These are phyloP conservation scores for Macropus fuliginosus DNA, from an alignment of 2,797 vertebrate species.

Conservation along the genomic window DNA sequence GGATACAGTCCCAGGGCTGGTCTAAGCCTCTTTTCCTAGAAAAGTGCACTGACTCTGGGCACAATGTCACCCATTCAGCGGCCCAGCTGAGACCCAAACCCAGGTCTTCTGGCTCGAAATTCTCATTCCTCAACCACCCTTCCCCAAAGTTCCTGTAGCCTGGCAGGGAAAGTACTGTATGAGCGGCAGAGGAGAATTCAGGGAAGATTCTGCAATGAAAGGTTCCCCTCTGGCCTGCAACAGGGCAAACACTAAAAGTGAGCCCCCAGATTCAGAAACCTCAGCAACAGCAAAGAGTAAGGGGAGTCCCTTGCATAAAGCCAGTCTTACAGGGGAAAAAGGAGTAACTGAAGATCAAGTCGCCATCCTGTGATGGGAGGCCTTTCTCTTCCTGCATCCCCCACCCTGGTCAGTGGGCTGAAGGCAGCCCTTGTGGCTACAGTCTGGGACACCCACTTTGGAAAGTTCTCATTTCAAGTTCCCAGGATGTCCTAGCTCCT, in stretches of 20 bases:
- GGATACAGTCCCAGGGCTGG: background rate
- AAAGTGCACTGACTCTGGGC: background rate
- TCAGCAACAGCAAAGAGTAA: background rate
- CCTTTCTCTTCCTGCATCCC: background rate
- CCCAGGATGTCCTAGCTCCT: background rate
- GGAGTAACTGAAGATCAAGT: background rate
- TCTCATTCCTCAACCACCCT: background rate
- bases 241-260: background rate
- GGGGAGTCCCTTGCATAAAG: background rate
- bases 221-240: background rate
- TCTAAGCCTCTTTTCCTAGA: background rate
- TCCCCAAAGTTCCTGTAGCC: background rate
- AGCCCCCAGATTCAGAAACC: background rate
- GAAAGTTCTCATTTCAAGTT: background rate
- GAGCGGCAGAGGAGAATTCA: background rate
- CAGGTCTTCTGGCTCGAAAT: background rate
- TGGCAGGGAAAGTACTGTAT: background rate
- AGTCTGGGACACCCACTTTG: background rate
- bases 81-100: too few species aligned
- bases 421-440: background rate
- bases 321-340: background rate
- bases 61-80: background rate
- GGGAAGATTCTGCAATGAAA: background rate
- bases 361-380: background rate
- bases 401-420: too few species aligned